Evolutionary conservation across 2,113 vertebrate genomes (phyloP).

Genomic region (Dipodomys ordii): DNA sequence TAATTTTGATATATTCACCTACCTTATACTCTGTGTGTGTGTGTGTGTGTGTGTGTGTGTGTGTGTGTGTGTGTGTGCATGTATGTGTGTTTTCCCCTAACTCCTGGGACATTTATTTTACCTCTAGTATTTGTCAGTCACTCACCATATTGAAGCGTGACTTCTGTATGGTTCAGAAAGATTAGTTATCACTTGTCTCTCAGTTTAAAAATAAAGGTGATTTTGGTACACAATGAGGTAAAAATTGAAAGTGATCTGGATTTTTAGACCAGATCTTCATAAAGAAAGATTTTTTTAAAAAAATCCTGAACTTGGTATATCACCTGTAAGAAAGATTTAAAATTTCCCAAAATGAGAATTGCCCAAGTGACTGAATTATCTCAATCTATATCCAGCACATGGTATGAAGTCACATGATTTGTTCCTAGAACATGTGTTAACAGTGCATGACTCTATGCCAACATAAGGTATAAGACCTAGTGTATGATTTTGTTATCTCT

Average conservation of each 20-base stretch:
- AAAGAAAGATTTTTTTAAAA: not conserved
- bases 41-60: not conserved
- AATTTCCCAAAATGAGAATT: not conserved
- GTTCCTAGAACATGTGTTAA: not conserved
- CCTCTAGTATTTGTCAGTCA: not conserved
- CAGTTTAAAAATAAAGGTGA: not conserved
- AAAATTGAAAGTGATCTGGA: not conserved
- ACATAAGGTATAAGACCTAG: not conserved
- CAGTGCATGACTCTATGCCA: not conserved
- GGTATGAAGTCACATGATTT: not conserved
- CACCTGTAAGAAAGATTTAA: not conserved
- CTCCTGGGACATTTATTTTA: not conserved
- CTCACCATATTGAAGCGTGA: not conserved
- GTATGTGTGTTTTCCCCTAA: not conserved
- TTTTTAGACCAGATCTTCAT: not conserved
- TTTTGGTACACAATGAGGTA: not conserved
- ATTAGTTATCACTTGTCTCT: not conserved
- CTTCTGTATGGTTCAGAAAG: not conserved
- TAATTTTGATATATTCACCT: not conserved
- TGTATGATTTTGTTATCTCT: not conserved
- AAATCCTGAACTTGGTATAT: not conserved
- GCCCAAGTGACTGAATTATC: not conserved
- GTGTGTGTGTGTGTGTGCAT: too few species aligned
- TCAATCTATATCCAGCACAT: not conserved
- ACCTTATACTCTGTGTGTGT: not conserved